Conservation (phyloP, 2,888 invertebrate species). For the Polymixis lichenea region DNA sequence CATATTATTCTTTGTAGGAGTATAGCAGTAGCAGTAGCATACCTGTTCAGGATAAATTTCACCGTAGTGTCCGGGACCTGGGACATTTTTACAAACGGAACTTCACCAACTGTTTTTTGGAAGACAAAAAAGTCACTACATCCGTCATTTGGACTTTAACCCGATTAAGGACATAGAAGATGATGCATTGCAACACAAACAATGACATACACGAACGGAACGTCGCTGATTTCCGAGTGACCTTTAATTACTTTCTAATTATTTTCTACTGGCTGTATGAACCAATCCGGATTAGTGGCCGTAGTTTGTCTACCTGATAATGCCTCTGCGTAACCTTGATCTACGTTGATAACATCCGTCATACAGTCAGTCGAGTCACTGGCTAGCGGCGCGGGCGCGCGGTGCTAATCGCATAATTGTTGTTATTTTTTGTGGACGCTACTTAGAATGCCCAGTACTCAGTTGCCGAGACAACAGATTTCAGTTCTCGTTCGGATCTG, state of each 20-base stretch:
- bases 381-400: slow-evolving; percentile 71
- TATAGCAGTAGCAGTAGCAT: not conserved
- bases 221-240: slow-evolving; percentile 7
- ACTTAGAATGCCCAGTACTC: slow-evolving; percentile 70
- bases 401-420: slow-evolving; percentile 66
- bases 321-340: slow-evolving; percentile 71
- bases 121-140: slow-evolving; percentile 8
- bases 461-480: slow-evolving; percentile 76
- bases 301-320: slow-evolving; percentile 67
- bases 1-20: not conserved
- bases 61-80: not conserved
- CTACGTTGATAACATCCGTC: slow-evolving; percentile 71
- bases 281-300: slow-evolving; percentile 58
- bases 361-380: slow-evolving; percentile 59
- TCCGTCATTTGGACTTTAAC: slow-evolving; percentile 26
- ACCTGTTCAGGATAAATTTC: not conserved
- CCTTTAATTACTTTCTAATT: slow-evolving; percentile 54
- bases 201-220: slow-evolving; percentile 12
- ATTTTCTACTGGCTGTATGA: slow-evolving; percentile 30
- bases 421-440: slow-evolving; percentile 79
- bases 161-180: slow-evolving; percentile 16
- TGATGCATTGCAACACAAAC: slow-evolving; percentile 20
- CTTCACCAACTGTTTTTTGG: not conserved
- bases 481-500: slow-evolving; percentile 77
- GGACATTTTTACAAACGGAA: slow-evolving; percentile 14